Conservation (phyloP, 2,888 invertebrate species). For the Drosophila birchii region DNA sequence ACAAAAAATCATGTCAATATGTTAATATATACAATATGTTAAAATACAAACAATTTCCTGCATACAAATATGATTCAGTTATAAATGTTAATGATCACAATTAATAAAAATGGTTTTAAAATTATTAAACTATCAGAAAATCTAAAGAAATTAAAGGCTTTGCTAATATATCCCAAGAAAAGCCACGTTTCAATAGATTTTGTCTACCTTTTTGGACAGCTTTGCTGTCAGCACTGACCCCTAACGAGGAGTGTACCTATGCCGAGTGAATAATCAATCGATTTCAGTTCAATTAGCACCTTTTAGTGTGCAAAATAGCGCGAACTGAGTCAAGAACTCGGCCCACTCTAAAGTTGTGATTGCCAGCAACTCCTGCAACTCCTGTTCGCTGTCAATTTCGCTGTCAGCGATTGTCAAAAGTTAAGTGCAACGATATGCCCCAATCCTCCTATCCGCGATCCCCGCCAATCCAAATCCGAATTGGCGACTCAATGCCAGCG, state of each 20-base stretch:
- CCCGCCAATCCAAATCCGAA: conserved; percentile 3
- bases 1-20: neutral
- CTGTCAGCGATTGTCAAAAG: conserved; percentile 74
- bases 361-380: conserved; percentile 22
- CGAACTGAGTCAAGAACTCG: conserved; percentile 53
- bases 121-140: neutral
- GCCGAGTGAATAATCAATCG: conserved; percentile 76
- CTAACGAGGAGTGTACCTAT: conserved; percentile 7
- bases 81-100: neutral
- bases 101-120: no score
- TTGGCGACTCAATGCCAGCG: conserved; percentile 62
- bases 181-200: neutral
- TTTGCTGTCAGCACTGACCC: neutral
- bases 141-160: neutral
- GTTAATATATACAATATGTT: no score
- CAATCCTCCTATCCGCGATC: neutral
- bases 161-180: no score
- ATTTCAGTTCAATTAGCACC: conserved; percentile 82
- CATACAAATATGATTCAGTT: neutral
- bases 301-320: conserved; percentile 82
- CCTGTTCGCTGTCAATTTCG: conserved; percentile 44
- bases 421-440: conserved; percentile 59
- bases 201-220: neutral
- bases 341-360: conserved; percentile 42
- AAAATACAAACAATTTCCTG: no score